Conservation (phyloP, 2,797 vertebrate species). For the Sorex maritimensis region DNA sequence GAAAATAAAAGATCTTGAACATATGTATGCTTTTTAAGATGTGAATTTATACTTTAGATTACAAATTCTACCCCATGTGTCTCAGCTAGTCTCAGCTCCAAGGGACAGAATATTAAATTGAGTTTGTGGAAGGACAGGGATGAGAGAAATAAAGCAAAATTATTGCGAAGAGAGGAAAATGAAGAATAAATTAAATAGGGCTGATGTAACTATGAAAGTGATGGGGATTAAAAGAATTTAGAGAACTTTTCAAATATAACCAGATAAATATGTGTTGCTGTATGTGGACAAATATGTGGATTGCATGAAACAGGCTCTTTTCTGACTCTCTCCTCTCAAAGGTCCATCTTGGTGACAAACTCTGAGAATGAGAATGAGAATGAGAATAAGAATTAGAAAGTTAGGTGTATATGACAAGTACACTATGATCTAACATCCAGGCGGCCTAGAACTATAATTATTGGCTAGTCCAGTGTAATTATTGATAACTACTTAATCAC, state of each 20-base stretch:
- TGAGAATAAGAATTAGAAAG: no score
- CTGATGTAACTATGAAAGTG: not conserved
- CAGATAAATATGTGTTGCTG: not conserved
- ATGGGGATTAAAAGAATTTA: not conserved
- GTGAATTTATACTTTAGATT: conserved; percentile 56
- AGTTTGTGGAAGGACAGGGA: not conserved
- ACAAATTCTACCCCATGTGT: not conserved
- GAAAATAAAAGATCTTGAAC: conserved; percentile 45
- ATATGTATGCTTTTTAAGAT: conserved; percentile 63
- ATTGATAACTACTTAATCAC: not conserved
- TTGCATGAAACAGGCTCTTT: not conserved
- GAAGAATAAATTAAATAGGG: conserved; percentile 41
- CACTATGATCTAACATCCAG: not conserved
- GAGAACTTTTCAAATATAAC: not conserved
- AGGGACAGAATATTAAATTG: conserved; percentile 4
- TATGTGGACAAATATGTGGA: not conserved
- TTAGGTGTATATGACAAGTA: not conserved
- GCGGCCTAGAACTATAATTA: not conserved
- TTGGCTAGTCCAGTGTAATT: not conserved
- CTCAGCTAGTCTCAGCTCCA: not conserved
- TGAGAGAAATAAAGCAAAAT: conserved; percentile 5
- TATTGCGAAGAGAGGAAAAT: not conserved
- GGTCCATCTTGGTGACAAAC: not conserved
- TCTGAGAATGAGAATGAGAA: not conserved
- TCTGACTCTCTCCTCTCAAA: not conserved